Evolutionary conservation across 2,797 vertebrate species (phyloP).

Genomic region (Hylomyscus alleni): DNA sequence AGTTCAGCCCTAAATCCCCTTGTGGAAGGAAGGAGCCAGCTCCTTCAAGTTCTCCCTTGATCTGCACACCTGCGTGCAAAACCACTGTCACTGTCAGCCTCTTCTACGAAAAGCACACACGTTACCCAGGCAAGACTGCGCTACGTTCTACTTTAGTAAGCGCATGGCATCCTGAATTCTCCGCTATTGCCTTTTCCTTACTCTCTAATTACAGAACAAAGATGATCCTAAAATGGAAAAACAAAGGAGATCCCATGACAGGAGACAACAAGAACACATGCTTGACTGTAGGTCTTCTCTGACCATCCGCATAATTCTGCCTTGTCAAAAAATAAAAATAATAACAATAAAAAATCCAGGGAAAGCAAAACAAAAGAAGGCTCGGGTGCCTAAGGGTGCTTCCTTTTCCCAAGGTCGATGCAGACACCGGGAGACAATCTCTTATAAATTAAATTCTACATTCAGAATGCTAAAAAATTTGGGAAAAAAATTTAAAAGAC

Average conservation of each 20-base stretch:
- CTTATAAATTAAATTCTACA: background rate
- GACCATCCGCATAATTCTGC: background rate
- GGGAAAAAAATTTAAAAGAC: background rate
- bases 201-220: constrained; percentile 33
- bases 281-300: background rate
- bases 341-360: background rate
- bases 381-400: background rate
- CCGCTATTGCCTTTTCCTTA: background rate
- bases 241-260: constrained; percentile 6
- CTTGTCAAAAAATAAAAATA: background rate
- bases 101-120: constrained; percentile 19
- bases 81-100: background rate
- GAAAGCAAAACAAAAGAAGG: constrained; percentile 32
- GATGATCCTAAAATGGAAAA: background rate
- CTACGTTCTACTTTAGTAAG: constrained; percentile 35
- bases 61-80: background rate
- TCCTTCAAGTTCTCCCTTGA: background rate
- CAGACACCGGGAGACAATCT: background rate
- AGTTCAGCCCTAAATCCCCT: too few relatives aligned
- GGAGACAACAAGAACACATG: background rate
- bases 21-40: background rate
- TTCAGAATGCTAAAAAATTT: constrained; percentile 26
- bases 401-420: background rate
- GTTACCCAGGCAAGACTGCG: background rate
- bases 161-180: background rate